Conservation (phyloP, 1,140 invertebrate species). For the Heliconius congener region DNA sequence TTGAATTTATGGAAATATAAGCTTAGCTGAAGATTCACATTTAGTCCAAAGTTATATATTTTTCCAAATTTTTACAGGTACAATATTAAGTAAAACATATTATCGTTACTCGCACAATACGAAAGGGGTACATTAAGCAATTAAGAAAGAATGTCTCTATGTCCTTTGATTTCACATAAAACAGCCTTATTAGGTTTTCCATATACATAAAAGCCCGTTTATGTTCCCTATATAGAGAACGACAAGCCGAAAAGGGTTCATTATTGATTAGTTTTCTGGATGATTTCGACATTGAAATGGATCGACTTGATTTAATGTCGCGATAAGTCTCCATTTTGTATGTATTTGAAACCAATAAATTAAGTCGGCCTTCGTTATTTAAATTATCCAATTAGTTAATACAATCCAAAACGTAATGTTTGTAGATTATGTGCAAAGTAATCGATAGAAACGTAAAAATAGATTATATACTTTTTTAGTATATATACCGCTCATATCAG, state of each 20-base stretch:
- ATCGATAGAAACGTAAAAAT: too few species aligned
- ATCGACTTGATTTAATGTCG: neutral
- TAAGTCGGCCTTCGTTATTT: neutral
- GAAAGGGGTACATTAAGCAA: neutral
- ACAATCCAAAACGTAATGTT: too few species aligned
- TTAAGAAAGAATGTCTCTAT: neutral
- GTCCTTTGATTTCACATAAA: neutral
- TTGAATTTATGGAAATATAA: too few species aligned
- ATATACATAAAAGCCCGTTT: neutral
- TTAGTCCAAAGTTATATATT: too few species aligned
- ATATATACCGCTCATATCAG: too few species aligned
- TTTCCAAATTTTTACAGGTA: neutral
- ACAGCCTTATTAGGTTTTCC: neutral
- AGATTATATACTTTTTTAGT: too few species aligned
- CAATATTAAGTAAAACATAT: neutral
- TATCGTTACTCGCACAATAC: neutral
- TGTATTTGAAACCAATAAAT: neutral
- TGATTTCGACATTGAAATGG: conserved; percentile 14
- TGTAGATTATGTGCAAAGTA: too few species aligned
- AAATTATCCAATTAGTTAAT: neutral
- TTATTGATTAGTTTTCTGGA: conserved; percentile 28
- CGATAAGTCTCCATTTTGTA: neutral
- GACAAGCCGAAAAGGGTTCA: conserved; percentile 25
- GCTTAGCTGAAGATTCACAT: too few species aligned
- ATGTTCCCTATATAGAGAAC: neutral